Percentiles rank a stretch among this genome's conserved stretches.
Conservation (phyloP, 2,113 vertebrate genomes). For the Pandion haliaetus region DNA sequence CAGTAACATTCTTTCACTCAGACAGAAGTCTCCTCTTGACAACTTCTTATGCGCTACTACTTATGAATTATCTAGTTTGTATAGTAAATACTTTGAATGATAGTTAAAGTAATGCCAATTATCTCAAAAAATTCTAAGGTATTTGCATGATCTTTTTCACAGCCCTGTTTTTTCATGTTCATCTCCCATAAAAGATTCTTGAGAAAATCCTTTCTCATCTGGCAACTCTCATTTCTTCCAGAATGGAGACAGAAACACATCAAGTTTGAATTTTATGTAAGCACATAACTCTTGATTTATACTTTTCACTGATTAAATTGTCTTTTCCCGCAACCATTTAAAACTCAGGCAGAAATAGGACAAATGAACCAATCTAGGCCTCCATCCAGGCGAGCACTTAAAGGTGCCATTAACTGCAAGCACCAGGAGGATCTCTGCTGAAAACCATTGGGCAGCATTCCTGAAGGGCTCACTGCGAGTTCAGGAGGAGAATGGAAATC, state of each 20-base stretch:
- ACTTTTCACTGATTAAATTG: neutral
- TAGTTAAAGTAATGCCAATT: neutral
- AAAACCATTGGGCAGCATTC: neutral
- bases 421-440: neutral
- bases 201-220: neutral
- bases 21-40: neutral
- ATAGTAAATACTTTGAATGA: neutral
- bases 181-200: neutral
- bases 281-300: neutral
- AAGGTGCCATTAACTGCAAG: neutral
- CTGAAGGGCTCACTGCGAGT: neutral
- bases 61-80: neutral
- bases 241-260: neutral
- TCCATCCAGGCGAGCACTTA: neutral
- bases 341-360: neutral
- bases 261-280: neutral
- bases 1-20: neutral
- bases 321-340: neutral
- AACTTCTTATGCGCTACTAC: neutral
- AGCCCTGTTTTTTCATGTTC: neutral
- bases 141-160: neutral
- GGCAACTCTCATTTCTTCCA: neutral
- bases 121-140: neutral
- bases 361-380: neutral
- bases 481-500: neutral